Evolutionary conservation across 2,113 vertebrate species (phyloP), one percentile per base, ranked within the genome.

Genomic region (Halichoerus grypus): DNA sequence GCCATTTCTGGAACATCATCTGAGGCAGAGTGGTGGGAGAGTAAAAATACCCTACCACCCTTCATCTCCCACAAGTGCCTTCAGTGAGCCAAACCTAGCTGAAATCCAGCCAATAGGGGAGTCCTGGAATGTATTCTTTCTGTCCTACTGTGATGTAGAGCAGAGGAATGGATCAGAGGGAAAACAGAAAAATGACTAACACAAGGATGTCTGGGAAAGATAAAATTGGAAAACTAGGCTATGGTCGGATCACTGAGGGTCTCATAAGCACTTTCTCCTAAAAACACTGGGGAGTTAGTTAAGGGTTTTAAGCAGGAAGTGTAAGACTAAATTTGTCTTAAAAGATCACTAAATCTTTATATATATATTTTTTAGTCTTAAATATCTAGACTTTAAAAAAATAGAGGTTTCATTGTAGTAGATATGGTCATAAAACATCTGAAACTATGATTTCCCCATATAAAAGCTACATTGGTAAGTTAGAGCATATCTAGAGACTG

Each of bases 401-500:
- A 61, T 19, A 84, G 59, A 91, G 55, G 46, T 77, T 80, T 94
- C 72, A 61, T 53, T 61, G 69, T n/a, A 59, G 77, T 16, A 91
- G 49, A 69, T 57, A 4, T 71, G 31, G 71, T 59, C 69, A 94
- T 85, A 96, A 93, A 92, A 80, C 39, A 91, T 39, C 91, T 84
- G 83, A 93, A 97, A 92, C 21, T 57, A 59, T 95, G 49, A 69
- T 57, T 12, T 74, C 74, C 59, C 72, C 36, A 65, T 46, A 85
- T 86, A 94, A 93, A 96, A 96, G 69, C 28, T n/a, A 67, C 61
- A 53, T 39, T 95, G 33, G 28, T 81, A 36, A 67, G 87, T 95
- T 83, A 94, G 36, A 2, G 2, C 26, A 14, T 80, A 85, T 72
- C 71, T 81, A 26, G 94, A 94, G 57, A 92, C 39, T 18, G 3